Percentiles rank a stretch among this genome's conserved stretches.
Evolutionary conservation across 1,140 invertebrate genomes (phyloP).

Genomic region (Phenacoccus solenopsis): DNA sequence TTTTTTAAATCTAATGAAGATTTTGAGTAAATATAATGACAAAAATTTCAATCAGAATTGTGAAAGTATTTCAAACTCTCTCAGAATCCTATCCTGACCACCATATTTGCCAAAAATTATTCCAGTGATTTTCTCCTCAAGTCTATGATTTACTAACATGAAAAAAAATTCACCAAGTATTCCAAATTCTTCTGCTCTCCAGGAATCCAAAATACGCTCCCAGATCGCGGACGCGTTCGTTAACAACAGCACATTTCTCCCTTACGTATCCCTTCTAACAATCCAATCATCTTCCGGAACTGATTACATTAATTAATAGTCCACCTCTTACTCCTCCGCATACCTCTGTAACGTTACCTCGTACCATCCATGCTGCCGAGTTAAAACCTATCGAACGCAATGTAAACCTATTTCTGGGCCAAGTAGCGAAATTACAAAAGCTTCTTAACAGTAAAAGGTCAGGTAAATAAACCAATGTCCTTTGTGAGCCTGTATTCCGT

Average conservation of each 20-base stretch:
- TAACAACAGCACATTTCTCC: not conserved
- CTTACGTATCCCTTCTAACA: not conserved
- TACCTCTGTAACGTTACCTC: not conserved
- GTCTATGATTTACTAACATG: no score
- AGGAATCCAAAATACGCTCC: not conserved
- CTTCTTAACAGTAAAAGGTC: not conserved
- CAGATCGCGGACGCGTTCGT: not conserved
- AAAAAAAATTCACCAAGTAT: no score
- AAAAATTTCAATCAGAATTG: no score
- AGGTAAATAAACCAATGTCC: not conserved
- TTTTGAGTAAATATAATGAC: no score
- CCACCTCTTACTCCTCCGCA: not conserved
- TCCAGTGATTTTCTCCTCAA: no score
- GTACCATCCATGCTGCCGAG: not conserved
- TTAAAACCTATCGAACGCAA: not conserved
- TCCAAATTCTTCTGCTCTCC: no score
- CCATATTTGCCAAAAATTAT: no score
- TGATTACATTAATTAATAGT: constrained; percentile 3
- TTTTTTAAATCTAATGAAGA: no score
- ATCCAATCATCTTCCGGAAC: constrained; percentile 1
- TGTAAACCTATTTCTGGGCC: not conserved
- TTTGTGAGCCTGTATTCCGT: no score
- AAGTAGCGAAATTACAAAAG: not conserved
- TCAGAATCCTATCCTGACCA: no score
- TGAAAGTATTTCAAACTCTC: no score